Evolutionary conservation across 2,797 vertebrate genomes (phyloP).

Genomic region (Sebastolobus altivelis): DNA sequence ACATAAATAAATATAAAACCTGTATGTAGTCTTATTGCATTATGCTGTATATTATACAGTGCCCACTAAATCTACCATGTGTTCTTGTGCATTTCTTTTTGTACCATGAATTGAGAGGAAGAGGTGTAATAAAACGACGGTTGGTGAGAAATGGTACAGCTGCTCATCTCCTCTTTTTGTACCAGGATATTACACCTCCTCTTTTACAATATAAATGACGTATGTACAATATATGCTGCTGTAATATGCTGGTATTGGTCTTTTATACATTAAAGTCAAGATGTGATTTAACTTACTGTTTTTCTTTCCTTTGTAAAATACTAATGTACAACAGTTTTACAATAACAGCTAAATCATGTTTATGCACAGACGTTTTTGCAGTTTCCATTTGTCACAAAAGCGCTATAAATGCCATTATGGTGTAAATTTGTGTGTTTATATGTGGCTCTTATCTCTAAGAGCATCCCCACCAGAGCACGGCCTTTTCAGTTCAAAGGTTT

Average conservation of each 20-base stretch:
- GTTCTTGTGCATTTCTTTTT: constrained; percentile 63
- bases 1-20: constrained; percentile 63
- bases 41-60: constrained; percentile 55
- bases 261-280: constrained; percentile 77
- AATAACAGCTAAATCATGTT: constrained; percentile 46
- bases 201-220: constrained; percentile 52
- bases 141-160: constrained; percentile 46
- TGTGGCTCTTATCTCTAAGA: constrained; percentile 30
- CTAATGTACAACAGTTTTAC: constrained; percentile 16
- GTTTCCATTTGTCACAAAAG: constrained; percentile 48
- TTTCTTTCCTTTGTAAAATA: constrained; percentile 30
- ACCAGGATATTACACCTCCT: constrained; percentile 42
- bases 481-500: constrained; percentile 25
- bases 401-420: constrained; percentile 47
- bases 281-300: constrained; percentile 62
- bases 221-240: constrained; percentile 61
- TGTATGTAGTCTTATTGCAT: constrained; percentile 61
- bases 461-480: constrained; percentile 17
- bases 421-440: constrained; percentile 56
- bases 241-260: constrained; percentile 55
- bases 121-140: constrained; percentile 38
- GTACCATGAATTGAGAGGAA: constrained; percentile 58
- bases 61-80: constrained; percentile 38
- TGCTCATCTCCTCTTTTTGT: constrained; percentile 59
- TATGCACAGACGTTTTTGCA: constrained; percentile 48